Evolutionary conservation across 2,113 vertebrate genomes (phyloP).

Genomic region (Corythoichthys intestinalis): DNA sequence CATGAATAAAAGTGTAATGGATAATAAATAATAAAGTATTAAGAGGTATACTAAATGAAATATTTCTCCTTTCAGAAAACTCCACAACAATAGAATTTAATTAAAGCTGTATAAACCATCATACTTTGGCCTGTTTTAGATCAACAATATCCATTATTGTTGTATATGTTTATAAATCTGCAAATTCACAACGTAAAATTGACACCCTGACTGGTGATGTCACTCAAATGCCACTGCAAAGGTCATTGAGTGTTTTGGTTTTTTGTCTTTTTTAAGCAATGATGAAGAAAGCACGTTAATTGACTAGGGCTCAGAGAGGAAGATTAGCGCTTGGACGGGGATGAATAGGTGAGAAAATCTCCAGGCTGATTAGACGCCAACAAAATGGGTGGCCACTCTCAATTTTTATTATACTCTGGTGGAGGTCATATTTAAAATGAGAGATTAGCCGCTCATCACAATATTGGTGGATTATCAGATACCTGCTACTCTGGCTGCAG

Average conservation of each 20-base stretch:
- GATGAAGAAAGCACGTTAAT: conserved; percentile 31
- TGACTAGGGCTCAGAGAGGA: conserved; percentile 26
- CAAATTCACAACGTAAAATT: neutral
- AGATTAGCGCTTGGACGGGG: conserved; percentile 27
- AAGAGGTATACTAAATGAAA: neutral
- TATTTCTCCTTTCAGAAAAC: neutral
- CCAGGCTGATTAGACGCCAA: conserved; percentile 32
- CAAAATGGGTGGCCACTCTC: conserved; percentile 45
- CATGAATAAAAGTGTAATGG: no score
- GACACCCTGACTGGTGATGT: conserved; percentile 1
- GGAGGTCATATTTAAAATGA: conserved; percentile 88
- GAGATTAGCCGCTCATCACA: conserved; percentile 95
- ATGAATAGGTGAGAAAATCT: conserved; percentile 25
- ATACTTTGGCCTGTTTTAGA: neutral
- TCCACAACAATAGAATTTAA: neutral
- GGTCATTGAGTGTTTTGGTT: neutral
- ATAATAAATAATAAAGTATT: no score
- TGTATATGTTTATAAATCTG: neutral
- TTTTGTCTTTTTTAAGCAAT: conserved; percentile 1
- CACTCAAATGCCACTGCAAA: neutral
- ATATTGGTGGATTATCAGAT: conserved; percentile 93
- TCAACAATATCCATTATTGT: neutral
- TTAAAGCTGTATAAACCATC: neutral
- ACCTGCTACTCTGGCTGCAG: conserved; percentile 82
- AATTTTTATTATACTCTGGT: conserved; percentile 52